phyloP scores from a whole-genome alignment of 1,140 invertebrate species.

The Diabrotica virgifera region DNA sequence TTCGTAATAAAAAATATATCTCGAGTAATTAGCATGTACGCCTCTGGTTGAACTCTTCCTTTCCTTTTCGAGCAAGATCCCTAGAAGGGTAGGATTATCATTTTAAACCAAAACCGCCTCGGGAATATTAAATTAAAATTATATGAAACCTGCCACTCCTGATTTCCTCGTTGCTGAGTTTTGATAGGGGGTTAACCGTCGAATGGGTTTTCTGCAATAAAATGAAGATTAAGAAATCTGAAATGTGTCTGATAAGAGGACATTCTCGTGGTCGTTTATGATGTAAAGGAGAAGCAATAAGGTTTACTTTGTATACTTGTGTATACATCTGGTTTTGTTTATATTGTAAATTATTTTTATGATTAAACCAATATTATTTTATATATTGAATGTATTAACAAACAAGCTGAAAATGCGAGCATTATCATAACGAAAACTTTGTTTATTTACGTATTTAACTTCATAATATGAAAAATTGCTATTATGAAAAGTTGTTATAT shows the following conservation, averaged over 20 bases:
- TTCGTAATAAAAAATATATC: no score
- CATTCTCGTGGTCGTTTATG: not conserved
- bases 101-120: constrained; percentile 21
- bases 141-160: constrained; percentile 14
- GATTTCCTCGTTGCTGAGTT: constrained; percentile 16
- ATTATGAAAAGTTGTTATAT: no score
- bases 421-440: no score
- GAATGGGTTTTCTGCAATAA: constrained; percentile 8
- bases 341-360: no score
- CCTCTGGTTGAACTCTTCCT: constrained; percentile 13
- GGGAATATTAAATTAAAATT: constrained; percentile 25
- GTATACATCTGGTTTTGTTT: no score
- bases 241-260: constrained; percentile 1
- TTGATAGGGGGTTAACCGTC: constrained; percentile 13
- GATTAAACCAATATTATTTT: no score
- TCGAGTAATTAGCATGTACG: not conserved
- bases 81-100: constrained; percentile 21
- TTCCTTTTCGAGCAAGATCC: constrained; percentile 19
- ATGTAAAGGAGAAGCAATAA: no score
- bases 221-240: constrained; percentile 14
- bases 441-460: no score
- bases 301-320: no score
- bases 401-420: no score
- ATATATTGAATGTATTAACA: no score
- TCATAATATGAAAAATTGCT: no score